Percentiles rank a stretch among this genome's conserved stretches.
phyloP scores from a whole-genome alignment of 2,888 invertebrate species.

The Pachycephus smyrnensis region DNA sequence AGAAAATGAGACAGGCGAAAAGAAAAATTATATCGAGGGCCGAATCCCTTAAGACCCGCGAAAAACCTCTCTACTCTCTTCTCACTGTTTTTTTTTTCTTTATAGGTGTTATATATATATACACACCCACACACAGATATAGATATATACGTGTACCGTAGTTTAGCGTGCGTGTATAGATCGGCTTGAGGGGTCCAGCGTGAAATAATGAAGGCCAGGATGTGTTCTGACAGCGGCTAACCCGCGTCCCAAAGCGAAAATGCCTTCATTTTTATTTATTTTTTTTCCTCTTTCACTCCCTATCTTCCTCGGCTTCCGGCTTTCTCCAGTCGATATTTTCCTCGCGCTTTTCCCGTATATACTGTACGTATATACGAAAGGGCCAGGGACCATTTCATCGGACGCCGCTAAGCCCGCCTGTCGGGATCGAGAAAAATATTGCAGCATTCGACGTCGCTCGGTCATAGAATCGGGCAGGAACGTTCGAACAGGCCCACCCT shows the following conservation, averaged over 20 bases:
- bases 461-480: neutral
- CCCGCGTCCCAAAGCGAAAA: conserved; percentile 29
- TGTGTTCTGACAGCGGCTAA: conserved; percentile 39
- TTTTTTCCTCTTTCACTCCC: neutral
- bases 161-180: neutral
- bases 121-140: neutral
- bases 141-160: neutral
- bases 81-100: neutral
- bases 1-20: conserved; percentile 54
- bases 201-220: conserved; percentile 45
- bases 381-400: neutral
- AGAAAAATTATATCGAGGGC: conserved; percentile 56
- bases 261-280: conserved; percentile 11
- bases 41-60: conserved; percentile 52
- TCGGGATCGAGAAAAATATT: neutral
- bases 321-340: conserved; percentile 5
- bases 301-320: neutral
- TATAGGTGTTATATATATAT: neutral
- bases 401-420: neutral
- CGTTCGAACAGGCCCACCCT: neutral
- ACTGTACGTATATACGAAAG: conserved; percentile 23
- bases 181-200: conserved; percentile 32
- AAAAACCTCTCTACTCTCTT: conserved; percentile 11
- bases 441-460: neutral
- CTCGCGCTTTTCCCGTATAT: conserved; percentile 18